These are phyloP conservation scores for Catamblyrhynchus diadema DNA, from an alignment of 2,797 vertebrate species.

Conservation along the genomic window DNA sequence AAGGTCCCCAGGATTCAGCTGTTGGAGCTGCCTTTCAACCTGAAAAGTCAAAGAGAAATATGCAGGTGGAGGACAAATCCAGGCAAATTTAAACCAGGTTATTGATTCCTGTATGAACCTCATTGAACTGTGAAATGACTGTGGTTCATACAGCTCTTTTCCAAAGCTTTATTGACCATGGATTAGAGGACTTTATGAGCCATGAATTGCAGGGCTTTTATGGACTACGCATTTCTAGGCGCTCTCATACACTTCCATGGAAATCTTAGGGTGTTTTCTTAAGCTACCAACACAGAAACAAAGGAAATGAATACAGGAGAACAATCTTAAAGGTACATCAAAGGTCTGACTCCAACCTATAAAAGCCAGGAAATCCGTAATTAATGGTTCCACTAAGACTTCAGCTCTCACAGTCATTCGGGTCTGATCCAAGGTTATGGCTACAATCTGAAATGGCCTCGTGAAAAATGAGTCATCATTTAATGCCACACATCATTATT, in stretches of 20 bases:
- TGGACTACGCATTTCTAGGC: constrained; percentile 6
- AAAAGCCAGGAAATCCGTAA: constrained; percentile 66
- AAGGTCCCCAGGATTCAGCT: not conserved
- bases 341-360: constrained; percentile 48
- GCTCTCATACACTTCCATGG: constrained; percentile 36
- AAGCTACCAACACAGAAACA: constrained; percentile 67
- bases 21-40: not conserved
- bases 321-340: constrained; percentile 62
- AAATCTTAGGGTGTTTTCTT: constrained; percentile 59
- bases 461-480: constrained; percentile 56
- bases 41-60: constrained; percentile 28
- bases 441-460: not conserved
- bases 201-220: constrained; percentile 60
- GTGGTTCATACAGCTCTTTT: constrained; percentile 34
- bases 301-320: constrained; percentile 65
- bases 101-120: constrained; percentile 45
- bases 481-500: constrained; percentile 55
- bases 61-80: constrained; percentile 41
- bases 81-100: constrained; percentile 31
- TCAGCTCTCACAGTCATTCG: not conserved
- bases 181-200: constrained; percentile 60
- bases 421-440: constrained; percentile 38
- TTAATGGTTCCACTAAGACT: constrained; percentile 61
- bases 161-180: constrained; percentile 58
- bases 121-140: constrained; percentile 57